These are phyloP conservation scores for Platysternon megacephalum DNA, from an alignment of 2,113 vertebrate species.

Conservation along the genomic window DNA sequence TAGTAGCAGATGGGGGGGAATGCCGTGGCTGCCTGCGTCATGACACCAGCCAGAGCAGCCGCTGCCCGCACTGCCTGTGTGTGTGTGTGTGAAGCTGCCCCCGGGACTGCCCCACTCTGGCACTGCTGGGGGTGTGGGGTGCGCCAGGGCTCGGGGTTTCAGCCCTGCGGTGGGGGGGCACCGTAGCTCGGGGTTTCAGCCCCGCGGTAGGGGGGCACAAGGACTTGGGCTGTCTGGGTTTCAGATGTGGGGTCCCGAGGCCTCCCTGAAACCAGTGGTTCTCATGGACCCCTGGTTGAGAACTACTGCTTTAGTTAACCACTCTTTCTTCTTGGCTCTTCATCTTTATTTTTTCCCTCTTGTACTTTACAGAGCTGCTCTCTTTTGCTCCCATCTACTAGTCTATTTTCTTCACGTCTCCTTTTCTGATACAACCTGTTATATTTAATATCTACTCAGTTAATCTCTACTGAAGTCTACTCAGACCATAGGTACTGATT, in stretches of 20 bases:
- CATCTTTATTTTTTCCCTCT: not conserved
- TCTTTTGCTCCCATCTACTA: not conserved
- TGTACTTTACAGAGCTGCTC: not conserved
- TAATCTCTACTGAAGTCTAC: not conserved
- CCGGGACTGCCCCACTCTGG: no score
- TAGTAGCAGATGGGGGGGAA: not conserved
- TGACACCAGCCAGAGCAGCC: not conserved
- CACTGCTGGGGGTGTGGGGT: no score
- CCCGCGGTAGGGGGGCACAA: no score
- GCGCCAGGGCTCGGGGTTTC: no score
- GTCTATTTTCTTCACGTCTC: fast-evolving
- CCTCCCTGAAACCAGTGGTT: no score
- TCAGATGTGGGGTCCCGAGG: no score
- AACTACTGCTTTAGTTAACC: not conserved
- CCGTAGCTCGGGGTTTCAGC: no score
- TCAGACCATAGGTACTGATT: not conserved
- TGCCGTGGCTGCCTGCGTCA: not conserved
- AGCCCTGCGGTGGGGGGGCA: no score
- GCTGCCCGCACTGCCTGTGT: no score
- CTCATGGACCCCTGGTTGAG: no score
- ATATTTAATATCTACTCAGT: not conserved
- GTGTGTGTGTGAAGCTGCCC: no score
- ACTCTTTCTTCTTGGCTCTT: not conserved
- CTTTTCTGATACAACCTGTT: not conserved
- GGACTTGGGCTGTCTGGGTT: no score